phyloP scores from a whole-genome alignment of 2,113 vertebrate species.

The Corythoichthys haematopterus region DNA sequence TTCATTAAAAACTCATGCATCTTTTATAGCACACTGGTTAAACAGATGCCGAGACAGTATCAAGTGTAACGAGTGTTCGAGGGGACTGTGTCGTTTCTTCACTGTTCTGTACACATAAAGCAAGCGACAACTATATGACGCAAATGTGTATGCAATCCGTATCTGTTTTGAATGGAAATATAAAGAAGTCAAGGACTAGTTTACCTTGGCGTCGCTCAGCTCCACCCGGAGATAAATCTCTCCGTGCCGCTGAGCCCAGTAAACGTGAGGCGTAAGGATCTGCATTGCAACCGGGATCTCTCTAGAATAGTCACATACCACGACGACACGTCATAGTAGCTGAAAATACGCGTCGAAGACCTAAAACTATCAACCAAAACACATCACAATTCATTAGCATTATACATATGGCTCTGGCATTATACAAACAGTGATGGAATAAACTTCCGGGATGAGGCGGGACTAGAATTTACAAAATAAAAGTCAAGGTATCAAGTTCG shows the following conservation, averaged over 20 bases:
- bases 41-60: conserved; percentile 27
- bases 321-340: accelerated
- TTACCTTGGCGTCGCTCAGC: conserved; percentile 87
- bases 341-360: neutral
- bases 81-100: neutral
- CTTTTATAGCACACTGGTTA: conserved; percentile 34
- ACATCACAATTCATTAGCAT: neutral
- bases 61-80: neutral
- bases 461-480: conserved; percentile 30
- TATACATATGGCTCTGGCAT: neutral
- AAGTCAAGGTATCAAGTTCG: neutral
- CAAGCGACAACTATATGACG: neutral
- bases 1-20: conserved; percentile 46
- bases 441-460: conserved; percentile 24
- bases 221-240: conserved; percentile 89
- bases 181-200: neutral
- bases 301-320: neutral
- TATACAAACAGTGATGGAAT: neutral
- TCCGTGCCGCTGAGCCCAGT: conserved; percentile 89
- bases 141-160: neutral
- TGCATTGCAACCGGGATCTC: conserved; percentile 38
- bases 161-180: neutral
- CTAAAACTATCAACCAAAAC: neutral
- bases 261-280: conserved; percentile 86
- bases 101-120: neutral